Conservation (phyloP, 53 echinoderm and acorn worm species). For the Luidia sarsii region DNA sequence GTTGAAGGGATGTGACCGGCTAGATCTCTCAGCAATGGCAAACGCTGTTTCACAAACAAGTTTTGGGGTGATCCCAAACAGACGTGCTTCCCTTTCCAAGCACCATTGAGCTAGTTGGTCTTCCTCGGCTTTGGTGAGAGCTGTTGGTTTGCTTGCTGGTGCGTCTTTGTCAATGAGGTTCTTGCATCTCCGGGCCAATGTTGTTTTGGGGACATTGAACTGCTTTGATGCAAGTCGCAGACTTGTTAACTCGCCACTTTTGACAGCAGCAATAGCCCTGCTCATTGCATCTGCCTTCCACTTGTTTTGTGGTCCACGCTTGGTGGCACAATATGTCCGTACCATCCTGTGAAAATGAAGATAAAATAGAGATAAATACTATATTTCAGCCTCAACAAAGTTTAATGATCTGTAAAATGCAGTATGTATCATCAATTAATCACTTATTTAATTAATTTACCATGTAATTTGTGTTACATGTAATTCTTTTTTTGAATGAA, state of each 20-base stretch:
- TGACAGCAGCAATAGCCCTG: constrained; percentile 11
- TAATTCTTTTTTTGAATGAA: not conserved
- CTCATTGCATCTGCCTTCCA: not conserved
- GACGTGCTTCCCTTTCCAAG: constrained; percentile 45
- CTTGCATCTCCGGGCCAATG: constrained; percentile 47
- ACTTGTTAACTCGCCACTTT: constrained; percentile 27
- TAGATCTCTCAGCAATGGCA: constrained; percentile 42
- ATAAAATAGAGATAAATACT: not conserved
- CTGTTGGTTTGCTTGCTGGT: constrained; percentile 46
- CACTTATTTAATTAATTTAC: not conserved
- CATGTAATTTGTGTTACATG: not conserved
- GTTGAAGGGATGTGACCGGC: constrained; percentile 47
- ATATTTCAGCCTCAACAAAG: not conserved
- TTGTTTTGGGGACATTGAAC: constrained; percentile 45
- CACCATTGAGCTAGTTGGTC: constrained; percentile 42
- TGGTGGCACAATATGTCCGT: constrained; percentile 2
- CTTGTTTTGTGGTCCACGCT: constrained; percentile 10
- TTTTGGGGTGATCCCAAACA: constrained; percentile 54
- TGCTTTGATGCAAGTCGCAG: constrained; percentile 40
- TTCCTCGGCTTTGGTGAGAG: constrained; percentile 51
- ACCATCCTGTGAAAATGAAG: constrained; percentile 5
- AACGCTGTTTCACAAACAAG: constrained; percentile 41
- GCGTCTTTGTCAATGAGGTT: constrained; percentile 29
- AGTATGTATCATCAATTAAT: not conserved
- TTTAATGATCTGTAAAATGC: not conserved